Conservation (phyloP, 2,113 vertebrate genomes). For the Steatornis caripensis region DNA sequence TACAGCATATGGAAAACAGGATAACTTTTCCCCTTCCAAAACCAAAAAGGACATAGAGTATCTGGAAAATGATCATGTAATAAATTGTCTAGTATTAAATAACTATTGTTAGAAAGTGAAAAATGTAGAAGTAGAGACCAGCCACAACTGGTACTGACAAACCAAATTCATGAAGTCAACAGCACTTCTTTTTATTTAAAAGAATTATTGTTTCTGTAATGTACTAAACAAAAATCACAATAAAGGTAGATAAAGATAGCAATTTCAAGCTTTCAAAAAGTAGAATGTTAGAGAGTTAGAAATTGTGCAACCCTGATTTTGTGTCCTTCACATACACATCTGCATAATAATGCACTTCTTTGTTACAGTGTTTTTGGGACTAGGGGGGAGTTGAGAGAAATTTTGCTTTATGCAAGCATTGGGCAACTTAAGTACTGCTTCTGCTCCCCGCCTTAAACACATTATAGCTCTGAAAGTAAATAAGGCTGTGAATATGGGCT, state of each 20-base stretch:
- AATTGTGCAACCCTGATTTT: neutral
- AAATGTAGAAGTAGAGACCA: neutral
- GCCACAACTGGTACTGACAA: neutral
- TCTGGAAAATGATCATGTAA: neutral
- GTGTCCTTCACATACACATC: neutral
- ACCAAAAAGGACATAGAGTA: neutral
- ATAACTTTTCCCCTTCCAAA: neutral
- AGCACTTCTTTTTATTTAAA: neutral
- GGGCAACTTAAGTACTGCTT: neutral
- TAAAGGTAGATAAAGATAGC: neutral
- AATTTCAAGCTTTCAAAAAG: neutral
- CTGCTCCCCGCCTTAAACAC: neutral
- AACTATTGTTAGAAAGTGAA: neutral
- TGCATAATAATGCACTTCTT: neutral
- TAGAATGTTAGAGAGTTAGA: neutral
- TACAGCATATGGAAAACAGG: neutral
- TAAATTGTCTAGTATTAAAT: neutral
- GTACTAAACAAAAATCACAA: neutral
- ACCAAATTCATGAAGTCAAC: neutral
- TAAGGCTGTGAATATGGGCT: neutral
- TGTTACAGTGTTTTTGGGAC: neutral
- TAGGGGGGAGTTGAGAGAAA: neutral
- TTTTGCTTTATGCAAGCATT: neutral
- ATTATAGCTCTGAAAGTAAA: neutral
- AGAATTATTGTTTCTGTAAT: neutral